Percentiles rank a stretch among this genome's conserved stretches.
Evolutionary conservation across 2,888 invertebrate species (phyloP).

Genomic region (Drosophila testacea): DNA sequence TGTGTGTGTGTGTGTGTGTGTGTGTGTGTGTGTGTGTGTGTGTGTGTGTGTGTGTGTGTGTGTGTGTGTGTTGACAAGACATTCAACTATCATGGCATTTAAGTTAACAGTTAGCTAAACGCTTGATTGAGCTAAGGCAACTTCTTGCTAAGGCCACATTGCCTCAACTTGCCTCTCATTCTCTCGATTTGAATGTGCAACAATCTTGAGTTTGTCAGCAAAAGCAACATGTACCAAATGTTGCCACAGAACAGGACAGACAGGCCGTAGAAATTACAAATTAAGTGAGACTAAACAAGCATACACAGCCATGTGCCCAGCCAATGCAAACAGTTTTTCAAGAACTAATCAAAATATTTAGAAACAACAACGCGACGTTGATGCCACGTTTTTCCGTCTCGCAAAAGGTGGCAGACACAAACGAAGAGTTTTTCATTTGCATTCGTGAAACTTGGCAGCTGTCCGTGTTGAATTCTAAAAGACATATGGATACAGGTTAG

Average conservation of each 20-base stretch:
- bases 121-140: slow-evolving; percentile 68
- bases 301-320: slow-evolving; percentile 22
- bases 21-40: too few species aligned
- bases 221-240: slow-evolving; percentile 77
- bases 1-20: too few species aligned
- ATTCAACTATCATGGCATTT: slow-evolving; percentile 41
- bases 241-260: slow-evolving; percentile 51
- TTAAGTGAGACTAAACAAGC: slow-evolving; percentile 70
- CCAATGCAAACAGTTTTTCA: slow-evolving; percentile 71
- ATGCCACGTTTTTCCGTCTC: slow-evolving; percentile 3
- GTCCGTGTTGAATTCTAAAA: slow-evolving; percentile 50
- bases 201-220: slow-evolving; percentile 59
- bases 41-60: too few species aligned
- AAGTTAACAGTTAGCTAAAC: slow-evolving; percentile 64
- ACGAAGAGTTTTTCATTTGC: slow-evolving; percentile 55
- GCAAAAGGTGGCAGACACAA: slow-evolving; percentile 64
- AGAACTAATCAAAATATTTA: slow-evolving; percentile 78
- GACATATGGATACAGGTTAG: slow-evolving; percentile 60
- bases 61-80: slow-evolving; percentile 20
- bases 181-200: slow-evolving; percentile 12
- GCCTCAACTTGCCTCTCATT: slow-evolving; percentile 38
- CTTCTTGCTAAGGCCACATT: slow-evolving; percentile 69
- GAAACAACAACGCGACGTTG: slow-evolving; percentile 31
- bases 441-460: slow-evolving; percentile 76
- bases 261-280: slow-evolving; percentile 67